A percentile compares a stretch with the other conserved stretches of the same genome.
These are phyloP conservation scores for Eulithis prunata DNA, from an alignment of 2,888 invertebrate species.

Conservation along the genomic window DNA sequence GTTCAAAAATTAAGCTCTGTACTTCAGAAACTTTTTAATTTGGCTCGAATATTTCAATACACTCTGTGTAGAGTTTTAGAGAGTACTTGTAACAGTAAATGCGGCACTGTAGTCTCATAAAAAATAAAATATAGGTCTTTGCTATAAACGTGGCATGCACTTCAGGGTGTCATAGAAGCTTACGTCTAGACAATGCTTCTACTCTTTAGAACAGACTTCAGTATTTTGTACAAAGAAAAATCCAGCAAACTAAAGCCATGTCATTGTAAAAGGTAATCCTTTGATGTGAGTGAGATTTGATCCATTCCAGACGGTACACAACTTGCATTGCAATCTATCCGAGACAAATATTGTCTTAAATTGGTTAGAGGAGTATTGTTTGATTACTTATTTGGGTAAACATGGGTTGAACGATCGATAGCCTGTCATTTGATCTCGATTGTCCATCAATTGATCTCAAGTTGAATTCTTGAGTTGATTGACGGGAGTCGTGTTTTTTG, in stretches of 20 bases:
- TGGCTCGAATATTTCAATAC: slow-evolving; percentile 19
- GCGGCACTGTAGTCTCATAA: slow-evolving; percentile 38
- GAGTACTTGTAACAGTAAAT: slow-evolving; percentile 20
- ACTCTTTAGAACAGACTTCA: slow-evolving; percentile 49
- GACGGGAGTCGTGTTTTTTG: no score
- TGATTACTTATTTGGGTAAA: slow-evolving; percentile 50
- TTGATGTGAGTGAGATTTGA: slow-evolving; percentile 47
- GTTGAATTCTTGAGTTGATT: neutral
- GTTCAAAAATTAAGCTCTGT: slow-evolving; percentile 1
- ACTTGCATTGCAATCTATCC: slow-evolving; percentile 44
- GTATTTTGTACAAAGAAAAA: slow-evolving; percentile 46
- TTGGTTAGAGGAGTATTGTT: slow-evolving; percentile 45
- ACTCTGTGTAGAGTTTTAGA: slow-evolving; percentile 17
- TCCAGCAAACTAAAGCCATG: slow-evolving; percentile 37
- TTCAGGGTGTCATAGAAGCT: slow-evolving; percentile 43
- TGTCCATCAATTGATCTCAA: neutral
- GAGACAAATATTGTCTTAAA: slow-evolving; percentile 54
- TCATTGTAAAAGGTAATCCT: slow-evolving; percentile 48
- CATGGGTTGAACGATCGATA: slow-evolving; percentile 37
- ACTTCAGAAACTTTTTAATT: slow-evolving; percentile 15
- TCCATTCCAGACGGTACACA: slow-evolving; percentile 43
- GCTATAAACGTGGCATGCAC: slow-evolving; percentile 38
- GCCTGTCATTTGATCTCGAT: slow-evolving; percentile 26
- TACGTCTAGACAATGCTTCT: slow-evolving; percentile 51
- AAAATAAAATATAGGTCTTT: slow-evolving; percentile 42